Conservation (phyloP, 2,797 vertebrate genomes). For the Calcarius lapponicus region DNA sequence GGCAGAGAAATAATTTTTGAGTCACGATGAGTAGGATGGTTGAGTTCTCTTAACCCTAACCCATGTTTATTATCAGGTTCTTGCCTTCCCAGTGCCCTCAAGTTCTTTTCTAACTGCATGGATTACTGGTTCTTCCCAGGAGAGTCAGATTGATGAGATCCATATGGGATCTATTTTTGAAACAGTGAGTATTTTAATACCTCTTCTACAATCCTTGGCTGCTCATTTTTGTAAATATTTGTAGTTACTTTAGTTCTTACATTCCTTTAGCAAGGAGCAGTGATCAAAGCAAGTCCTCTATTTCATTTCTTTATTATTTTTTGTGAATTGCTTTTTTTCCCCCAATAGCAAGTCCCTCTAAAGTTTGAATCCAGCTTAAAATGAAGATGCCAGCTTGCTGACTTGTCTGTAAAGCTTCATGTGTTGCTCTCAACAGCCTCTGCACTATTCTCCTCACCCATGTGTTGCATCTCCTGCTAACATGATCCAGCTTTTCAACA, state of each 20-base stretch:
- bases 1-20: neutral
- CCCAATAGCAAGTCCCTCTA: neutral
- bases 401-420: neutral
- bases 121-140: neutral
- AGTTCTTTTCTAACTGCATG: neutral
- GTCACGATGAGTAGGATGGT: neutral
- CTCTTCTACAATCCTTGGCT: neutral
- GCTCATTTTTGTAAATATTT: slow-evolving; percentile 4
- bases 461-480: neutral
- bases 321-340: neutral
- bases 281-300: neutral
- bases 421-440: neutral
- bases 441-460: neutral
- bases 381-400: neutral
- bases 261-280: neutral
- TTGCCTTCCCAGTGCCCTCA: neutral
- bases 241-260: neutral
- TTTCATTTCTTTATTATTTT: neutral
- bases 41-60: neutral
- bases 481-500: neutral
- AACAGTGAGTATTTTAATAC: neutral
- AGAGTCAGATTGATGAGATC: neutral
- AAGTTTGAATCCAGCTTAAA: neutral
- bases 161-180: neutral
- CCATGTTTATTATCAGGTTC: neutral